Percentiles rank a stretch among this genome's conserved stretches.
Conservation (phyloP, 30 jellyfish, hydroid and myxozoan species). For the Nemopilema nomurai region DNA sequence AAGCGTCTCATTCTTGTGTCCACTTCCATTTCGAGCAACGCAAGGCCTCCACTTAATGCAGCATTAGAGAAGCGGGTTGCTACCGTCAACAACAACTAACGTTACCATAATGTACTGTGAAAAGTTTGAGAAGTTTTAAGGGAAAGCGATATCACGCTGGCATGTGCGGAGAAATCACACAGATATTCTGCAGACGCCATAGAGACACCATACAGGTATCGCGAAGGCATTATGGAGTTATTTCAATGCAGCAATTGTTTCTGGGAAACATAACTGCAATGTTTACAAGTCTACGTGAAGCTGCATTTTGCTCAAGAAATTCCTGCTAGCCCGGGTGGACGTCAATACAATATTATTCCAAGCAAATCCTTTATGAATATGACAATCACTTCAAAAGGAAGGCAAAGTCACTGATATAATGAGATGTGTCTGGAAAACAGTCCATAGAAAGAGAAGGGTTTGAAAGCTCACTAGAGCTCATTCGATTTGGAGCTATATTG, state of each 20-base stretch:
- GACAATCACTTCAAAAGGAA: not conserved
- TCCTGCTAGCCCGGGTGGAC: not conserved
- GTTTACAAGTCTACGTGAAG: not conserved
- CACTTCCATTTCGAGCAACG: not conserved
- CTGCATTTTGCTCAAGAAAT: not conserved
- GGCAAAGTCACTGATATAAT: not conserved
- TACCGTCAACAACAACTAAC: not conserved
- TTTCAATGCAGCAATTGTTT: not conserved
- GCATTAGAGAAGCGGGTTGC: not conserved
- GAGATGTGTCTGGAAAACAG: too few relatives aligned
- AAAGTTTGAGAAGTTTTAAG: not conserved
- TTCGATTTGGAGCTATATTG: too few relatives aligned
- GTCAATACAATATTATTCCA: not conserved
- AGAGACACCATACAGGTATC: not conserved
- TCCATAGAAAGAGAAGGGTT: too few relatives aligned
- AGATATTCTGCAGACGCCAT: not conserved
- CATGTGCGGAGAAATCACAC: not conserved
- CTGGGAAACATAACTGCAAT: not conserved
- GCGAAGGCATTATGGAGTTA: not conserved
- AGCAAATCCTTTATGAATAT: not conserved
- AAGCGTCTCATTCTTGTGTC: not conserved
- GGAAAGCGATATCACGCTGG: not conserved
- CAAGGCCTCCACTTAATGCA: not conserved
- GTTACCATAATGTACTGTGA: not conserved
- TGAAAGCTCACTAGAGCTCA: too few relatives aligned